Conservation (phyloP, 92 coral and sea anemone species). For the Paramuricea clavata region DNA sequence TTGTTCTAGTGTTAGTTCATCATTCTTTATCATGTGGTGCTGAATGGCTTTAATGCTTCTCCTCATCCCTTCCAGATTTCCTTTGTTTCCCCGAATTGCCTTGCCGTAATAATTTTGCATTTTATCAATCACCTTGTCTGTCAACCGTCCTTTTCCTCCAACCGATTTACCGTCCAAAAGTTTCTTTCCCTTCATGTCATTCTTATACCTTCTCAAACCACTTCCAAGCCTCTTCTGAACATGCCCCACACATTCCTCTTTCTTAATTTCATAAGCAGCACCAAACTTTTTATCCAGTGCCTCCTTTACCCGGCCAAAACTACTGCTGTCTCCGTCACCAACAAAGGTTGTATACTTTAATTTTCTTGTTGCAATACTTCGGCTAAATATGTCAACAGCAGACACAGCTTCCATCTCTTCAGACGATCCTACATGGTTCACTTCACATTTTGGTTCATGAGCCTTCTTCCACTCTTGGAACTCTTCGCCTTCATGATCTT, state of each 20-base stretch:
- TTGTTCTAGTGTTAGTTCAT: slow-evolving; percentile 37
- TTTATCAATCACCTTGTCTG: slow-evolving; percentile 51
- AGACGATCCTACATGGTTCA: slow-evolving; percentile 38
- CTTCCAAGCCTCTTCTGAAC: slow-evolving; percentile 42
- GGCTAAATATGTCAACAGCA: slow-evolving; percentile 34
- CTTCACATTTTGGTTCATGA: slow-evolving; percentile 61
- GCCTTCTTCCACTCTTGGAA: slow-evolving; percentile 62
- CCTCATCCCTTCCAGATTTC: slow-evolving; percentile 47
- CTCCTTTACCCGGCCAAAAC: slow-evolving; percentile 33
- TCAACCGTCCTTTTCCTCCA: slow-evolving; percentile 55
- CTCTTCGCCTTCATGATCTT: slow-evolving; percentile 43
- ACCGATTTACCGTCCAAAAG: slow-evolving; percentile 53
- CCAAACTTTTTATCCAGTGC: slow-evolving; percentile 38
- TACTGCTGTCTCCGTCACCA: slow-evolving; percentile 36
- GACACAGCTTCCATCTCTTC: slow-evolving; percentile 52
- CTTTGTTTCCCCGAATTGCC: slow-evolving; percentile 50
- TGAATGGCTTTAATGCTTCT: slow-evolving; percentile 41
- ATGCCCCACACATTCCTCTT: slow-evolving; percentile 54
- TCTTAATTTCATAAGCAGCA: slow-evolving; percentile 19
- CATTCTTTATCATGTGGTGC: slow-evolving; percentile 49
- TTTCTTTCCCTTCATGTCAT: slow-evolving; percentile 32
- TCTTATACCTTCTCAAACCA: slow-evolving; percentile 24
- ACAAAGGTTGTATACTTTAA: slow-evolving; percentile 45
- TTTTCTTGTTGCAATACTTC: slow-evolving; percentile 21
- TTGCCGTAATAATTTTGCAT: slow-evolving; percentile 65